Base-by-base conservation (phyloP, 2,797 vertebrate species). In the Syngnathus acus region DNA sequence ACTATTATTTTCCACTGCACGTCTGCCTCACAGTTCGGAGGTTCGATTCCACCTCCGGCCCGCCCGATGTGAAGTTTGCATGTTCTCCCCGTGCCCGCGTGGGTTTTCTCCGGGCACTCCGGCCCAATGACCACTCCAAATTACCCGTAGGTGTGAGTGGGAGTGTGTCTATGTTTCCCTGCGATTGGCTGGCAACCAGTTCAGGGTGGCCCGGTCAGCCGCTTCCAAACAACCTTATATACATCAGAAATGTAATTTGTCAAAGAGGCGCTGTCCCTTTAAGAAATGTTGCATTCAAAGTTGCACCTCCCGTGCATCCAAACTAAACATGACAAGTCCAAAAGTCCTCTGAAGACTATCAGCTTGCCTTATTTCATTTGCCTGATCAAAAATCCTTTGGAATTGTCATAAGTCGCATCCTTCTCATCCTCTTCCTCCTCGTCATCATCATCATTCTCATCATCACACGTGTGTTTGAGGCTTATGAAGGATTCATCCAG, bases 391-490 rank as follows among this genome's bases (percentile, higher is more conserved):
- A 61, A 61, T 61, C 39, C 14, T 61, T 61, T 21, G 9, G 40
- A 23, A 43, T 61, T 42, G 39, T 61, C 38, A 39, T 40, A 17
- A 40, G 1, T 38, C 13, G 39, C 38, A n/a, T 61, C 40, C 59
- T 21, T 21, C 37, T 59, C 57, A 39, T 40, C 39, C 50, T 21
- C 54, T 19, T 42, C 38, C 19, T n/a, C 59, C 0, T 42, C 59
- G 6, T 40, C 38, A 23, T 61, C 39, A 42, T 42, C 38, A 40
- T 43, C 39, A 21, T 23, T 14, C 39, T 61, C 59, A 21, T 61
- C 59, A 61, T 61, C 59, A 61, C 59, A 43, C 40, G n/a, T 23
- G 59, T 40, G 9, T 62, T 62, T 43, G 60, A 61, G 59, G 38
- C 38, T 40, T 40, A 37, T 59, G 38, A 62, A 62, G 60, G n/a